phyloP scores from a whole-genome alignment of 2,113 vertebrate genomes.

The Heteronetta atricapilla region DNA sequence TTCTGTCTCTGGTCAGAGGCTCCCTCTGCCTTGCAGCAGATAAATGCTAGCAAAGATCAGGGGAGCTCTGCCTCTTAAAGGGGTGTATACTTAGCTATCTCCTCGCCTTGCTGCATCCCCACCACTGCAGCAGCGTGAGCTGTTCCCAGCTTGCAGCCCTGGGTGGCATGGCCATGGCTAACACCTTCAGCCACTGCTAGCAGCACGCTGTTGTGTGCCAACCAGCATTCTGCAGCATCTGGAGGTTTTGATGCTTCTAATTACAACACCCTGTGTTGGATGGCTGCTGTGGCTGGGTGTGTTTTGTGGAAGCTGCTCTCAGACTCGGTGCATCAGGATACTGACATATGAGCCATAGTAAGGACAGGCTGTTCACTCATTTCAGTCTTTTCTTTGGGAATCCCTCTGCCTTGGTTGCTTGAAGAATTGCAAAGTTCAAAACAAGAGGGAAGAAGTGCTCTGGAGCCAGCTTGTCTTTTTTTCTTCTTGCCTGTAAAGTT shows the following conservation, averaged over 20 bases:
- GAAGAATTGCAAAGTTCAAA: neutral
- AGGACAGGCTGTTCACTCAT: neutral
- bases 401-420: neutral
- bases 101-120: neutral
- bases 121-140: neutral
- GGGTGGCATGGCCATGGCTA: neutral
- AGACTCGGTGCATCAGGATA: accelerated
- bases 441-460: neutral
- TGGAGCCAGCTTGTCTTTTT: neutral
- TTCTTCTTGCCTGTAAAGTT: neutral
- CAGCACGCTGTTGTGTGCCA: accelerated
- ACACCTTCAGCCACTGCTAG: neutral
- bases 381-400: neutral
- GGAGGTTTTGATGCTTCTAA: neutral
- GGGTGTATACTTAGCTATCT: neutral
- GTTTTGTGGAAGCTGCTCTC: neutral
- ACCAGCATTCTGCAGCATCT: neutral
- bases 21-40: neutral
- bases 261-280: neutral
- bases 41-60: neutral
- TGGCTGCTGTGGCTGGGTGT: neutral
- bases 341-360: accelerated
- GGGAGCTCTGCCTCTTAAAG: conserved; percentile 14
- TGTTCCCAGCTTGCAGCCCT: neutral
- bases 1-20: neutral